Evolutionary conservation across 2,113 vertebrate species (phyloP), one percentile per base, ranked within the genome.

Genomic region (Salminus brasiliensis): DNA sequence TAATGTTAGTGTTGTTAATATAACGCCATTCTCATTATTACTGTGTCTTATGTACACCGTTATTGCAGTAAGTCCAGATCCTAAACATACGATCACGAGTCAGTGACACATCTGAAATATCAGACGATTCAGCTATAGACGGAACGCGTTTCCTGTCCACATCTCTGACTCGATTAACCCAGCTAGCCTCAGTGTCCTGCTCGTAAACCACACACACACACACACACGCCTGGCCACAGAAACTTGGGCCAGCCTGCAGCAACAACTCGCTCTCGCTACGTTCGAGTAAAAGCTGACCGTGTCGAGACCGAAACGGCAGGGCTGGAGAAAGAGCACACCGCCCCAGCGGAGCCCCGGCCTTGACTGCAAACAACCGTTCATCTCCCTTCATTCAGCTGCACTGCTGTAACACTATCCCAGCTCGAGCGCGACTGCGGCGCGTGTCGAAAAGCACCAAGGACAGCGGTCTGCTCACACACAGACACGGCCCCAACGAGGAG

Each of bases 391-490:
- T 36, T 59, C 34, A 55, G 69, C 30, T 13, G 62, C 52, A 25
- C 72, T 55, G 57, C 52, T 74, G 72, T 18, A 34, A 55, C 65
- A 16, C 21, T 57, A 74, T 2, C 30, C 69, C 30, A 8, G 53
- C n/a, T 6, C 8, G 52, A 1, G 7, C 71, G 32, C 62, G 18
- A 62, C 53, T 49, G 30, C 41, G 21, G 55, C 21, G 29, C 52
- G 4, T 25, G 71, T 72, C 71, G 72, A 43, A 13, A 67, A 71
- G 60, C 43, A 71, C 49, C 21, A 65, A 34, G 49, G 74, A 76
- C 70, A 71, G 74, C 67, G 47, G 68, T 52, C 57, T 13, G 43
- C 55, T 47, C 80, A 65, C 18, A 27, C 34, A 15, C 16, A 53
- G 27, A 34, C n/a, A n/a, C n/a, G 29, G 47, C 13, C 32, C 57